Evolutionary conservation across 1,140 invertebrate species (phyloP).

Genomic region (Dinoponera quadriceps): DNA sequence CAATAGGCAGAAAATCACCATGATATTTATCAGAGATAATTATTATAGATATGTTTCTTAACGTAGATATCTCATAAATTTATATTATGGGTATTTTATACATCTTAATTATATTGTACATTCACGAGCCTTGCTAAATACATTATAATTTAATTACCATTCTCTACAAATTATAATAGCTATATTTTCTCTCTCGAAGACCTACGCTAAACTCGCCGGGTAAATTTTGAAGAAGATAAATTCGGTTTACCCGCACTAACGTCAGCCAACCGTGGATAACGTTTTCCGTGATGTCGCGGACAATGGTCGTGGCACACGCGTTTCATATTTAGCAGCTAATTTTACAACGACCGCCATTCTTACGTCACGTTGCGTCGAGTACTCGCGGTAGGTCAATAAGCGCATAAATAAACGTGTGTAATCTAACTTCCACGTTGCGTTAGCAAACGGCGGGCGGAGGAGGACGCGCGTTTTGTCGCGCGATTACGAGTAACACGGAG

Average conservation of each 20-base stretch:
- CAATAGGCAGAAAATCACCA: not conserved
- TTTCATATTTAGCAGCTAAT: constrained; percentile 18
- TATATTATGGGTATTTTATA: too few species aligned
- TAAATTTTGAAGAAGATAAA: not conserved
- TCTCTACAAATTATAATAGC: too few species aligned
- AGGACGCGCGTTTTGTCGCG: constrained; percentile 13
- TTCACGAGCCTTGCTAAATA: too few species aligned
- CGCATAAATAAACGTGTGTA: constrained; percentile 6
- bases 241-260: too few species aligned
- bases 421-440: constrained; percentile 32
- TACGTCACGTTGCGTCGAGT: not conserved
- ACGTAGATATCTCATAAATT: too few species aligned
- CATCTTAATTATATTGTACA: too few species aligned
- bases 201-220: not conserved
- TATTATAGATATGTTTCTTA: not conserved
- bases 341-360: not conserved
- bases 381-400: not conserved
- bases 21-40: not conserved
- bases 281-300: not conserved
- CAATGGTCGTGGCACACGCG: not conserved
- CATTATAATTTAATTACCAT: too few species aligned
- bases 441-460: too few species aligned
- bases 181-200: not conserved
- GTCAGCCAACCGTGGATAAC: too few species aligned
- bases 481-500: not conserved